Conservation (phyloP, 2,113 vertebrate species). For the Pao palembangensis region DNA sequence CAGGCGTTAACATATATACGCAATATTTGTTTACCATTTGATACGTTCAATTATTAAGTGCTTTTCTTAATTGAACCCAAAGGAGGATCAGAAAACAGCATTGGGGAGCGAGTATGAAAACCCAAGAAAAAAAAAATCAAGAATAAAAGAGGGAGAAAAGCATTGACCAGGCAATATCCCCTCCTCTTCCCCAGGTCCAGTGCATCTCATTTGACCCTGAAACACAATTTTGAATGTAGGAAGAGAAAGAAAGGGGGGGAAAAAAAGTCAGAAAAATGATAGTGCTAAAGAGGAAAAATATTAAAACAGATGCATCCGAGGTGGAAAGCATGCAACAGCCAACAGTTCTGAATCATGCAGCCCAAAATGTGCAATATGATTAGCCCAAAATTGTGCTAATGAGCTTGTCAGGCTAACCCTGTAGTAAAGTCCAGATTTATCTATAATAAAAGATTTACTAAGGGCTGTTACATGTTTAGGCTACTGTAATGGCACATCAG, state of each 20-base stretch:
- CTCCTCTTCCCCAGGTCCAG: constrained; percentile 65
- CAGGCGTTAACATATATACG: constrained; percentile 22
- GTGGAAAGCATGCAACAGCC: constrained; percentile 28
- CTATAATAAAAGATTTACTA: no score
- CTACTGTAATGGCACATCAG: no score
- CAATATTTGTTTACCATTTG: constrained; percentile 19
- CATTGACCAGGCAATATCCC: constrained; percentile 65
- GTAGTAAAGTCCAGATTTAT: no score
- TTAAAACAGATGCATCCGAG: constrained; percentile 4
- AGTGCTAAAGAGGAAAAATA: constrained; percentile 10
- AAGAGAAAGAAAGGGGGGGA: constrained; percentile 11
- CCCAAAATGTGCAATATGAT: no score
- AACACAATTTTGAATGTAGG: constrained; percentile 46
- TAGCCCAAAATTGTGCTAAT: no score
- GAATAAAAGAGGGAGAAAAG: constrained; percentile 45
- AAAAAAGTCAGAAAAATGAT: constrained; percentile 18
- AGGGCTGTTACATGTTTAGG: no score
- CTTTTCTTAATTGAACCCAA: constrained; percentile 40
- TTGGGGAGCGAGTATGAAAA: constrained; percentile 42
- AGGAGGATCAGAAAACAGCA: constrained; percentile 33
- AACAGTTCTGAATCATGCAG: not conserved
- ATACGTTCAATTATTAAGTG: constrained; percentile 51
- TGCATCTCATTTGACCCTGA: constrained; percentile 69
- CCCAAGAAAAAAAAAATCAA: constrained; percentile 30
- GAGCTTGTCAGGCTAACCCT: no score